These are phyloP conservation scores for Lates calcarifer DNA, from an alignment of 2,113 vertebrate species.

Conservation along the genomic window DNA sequence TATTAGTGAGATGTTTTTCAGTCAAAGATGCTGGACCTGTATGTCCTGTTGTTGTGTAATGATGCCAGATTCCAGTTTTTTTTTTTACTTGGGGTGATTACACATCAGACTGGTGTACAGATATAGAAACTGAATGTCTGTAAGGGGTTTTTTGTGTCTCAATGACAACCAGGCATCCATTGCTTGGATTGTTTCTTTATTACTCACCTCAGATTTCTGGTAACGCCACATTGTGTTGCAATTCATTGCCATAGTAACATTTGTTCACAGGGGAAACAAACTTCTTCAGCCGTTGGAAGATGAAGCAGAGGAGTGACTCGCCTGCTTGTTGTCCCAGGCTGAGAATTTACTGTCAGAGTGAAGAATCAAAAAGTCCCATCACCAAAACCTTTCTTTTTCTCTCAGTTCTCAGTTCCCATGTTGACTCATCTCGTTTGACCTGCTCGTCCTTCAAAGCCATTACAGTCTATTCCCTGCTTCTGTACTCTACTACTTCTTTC, in stretches of 20 bases:
- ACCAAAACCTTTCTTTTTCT: neutral
- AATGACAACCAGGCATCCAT: neutral
- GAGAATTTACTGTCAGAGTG: neutral
- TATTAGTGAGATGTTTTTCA: neutral
- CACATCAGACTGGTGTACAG: neutral
- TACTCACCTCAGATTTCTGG: conserved; percentile 25
- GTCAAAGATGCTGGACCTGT: neutral
- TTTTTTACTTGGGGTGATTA: neutral
- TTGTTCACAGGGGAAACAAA: neutral
- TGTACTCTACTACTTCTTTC: neutral
- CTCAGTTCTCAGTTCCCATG: neutral
- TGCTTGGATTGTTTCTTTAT: conserved; percentile 11
- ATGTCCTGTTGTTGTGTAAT: conserved; percentile 8
- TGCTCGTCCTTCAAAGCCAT: neutral
- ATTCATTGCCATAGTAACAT: neutral
- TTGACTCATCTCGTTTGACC: neutral
- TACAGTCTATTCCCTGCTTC: neutral
- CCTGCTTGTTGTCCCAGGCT: no score
- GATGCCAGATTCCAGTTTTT: conserved; percentile 15
- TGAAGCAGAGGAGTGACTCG: neutral
- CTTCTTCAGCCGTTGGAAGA: neutral
- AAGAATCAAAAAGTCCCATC: neutral
- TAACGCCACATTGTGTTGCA: neutral
- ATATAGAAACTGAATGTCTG: neutral
- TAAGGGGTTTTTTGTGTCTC: neutral